Base-by-base conservation (phyloP, 37 sponge, comb jelly and placozoan genomes). In the Haliclona indistincta region DNA sequence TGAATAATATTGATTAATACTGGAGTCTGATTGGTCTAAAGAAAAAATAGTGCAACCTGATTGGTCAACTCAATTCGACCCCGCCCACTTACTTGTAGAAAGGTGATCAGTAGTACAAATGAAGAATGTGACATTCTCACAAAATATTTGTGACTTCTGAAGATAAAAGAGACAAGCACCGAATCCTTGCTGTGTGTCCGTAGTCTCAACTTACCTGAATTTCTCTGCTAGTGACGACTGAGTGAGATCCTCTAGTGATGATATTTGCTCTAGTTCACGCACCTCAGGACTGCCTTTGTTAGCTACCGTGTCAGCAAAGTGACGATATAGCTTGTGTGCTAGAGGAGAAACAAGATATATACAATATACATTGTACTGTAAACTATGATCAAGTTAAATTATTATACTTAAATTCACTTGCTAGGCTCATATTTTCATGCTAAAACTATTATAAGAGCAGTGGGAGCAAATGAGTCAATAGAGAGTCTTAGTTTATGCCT, bases 61-160 rank as follows among this genome's bases (percentile, higher is more conserved):
- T 13, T 34, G 2, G 20, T 3, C 3, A 35, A 7, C 32, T 13
- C 32, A 5, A 3, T 4, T 13, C 36, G 20, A 20, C 36, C 36
- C 36, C 64, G 20, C 64, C 56, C 7, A 20, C 64, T 47, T 64
- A 90, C 94, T 84, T 90, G 91, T 1, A 94, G 78, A 75, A 89
- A 89, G 51, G 85, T 72, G 62, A 86, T 68, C 1, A 94, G 67
- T 1, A 68, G 60, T 22, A 86, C 84, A 53, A 80, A 90, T 4
- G 94, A 56, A 28, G 33, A 53, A 43, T 70, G 74, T 3, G 84
- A 79, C 88, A 94, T 90, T 22, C 81, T 33, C 37, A 90, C 42
- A 30, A 35, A 45, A 54, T 70, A 94, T 55, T 90, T 90, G 54
- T 86, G 76, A 17, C 74, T 91, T 53, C 82, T 86, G n/a, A 70